Evolutionary conservation across 1,140 invertebrate genomes (phyloP), one percentile per base, ranked within the genome.

Genomic region (Drosophila baimaii): DNA sequence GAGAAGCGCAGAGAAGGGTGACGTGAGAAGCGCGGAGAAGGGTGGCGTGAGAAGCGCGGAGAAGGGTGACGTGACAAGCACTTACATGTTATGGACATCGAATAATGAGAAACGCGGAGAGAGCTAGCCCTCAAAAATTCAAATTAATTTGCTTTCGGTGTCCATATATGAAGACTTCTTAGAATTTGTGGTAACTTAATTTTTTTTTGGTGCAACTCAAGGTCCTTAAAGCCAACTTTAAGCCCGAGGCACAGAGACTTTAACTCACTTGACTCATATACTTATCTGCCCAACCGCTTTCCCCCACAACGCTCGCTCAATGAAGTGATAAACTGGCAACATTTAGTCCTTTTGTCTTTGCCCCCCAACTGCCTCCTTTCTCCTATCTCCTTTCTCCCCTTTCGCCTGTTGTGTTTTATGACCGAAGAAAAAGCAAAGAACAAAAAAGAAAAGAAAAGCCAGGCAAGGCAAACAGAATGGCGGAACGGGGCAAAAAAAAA

Each of bases 321-420:
- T 81, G 79, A 81, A 65, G 79, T 82, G 79, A 81, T 82, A 81
- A 82, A 78, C 74, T 74, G 79, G 79, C 63, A 81, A 78, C 79
- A 82, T 82, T 82, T 75, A 78, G 69, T 62, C 51, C 69, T 54
- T 70, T 63, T 54, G 37, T 75, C 49, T 69, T 57, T 55, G 54
- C 31, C 31, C 35, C 56, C 31, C 23, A n/a, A n/a, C 39, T 31
- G 47, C 13, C 5, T 13, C 13, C 43, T 33, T 35, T 35, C 37
- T 13, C 10, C n/a, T 4, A 19, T 12, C 13, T 23, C 19, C 31
- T 7, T 15, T 5, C 23, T 43, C 19, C 25, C 46, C 25, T 33
- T 49, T 52, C 4, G 19, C 25, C 27, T 35, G 25, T 43, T 65
- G 51, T 39, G 46, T 80, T 81, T 81, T 81, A 81, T 71, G 77